Percentiles rank a stretch among this genome's conserved stretches.
These are phyloP conservation scores for Drosophila infuscata DNA, from an alignment of 2,888 invertebrate genomes.

Conservation along the genomic window DNA sequence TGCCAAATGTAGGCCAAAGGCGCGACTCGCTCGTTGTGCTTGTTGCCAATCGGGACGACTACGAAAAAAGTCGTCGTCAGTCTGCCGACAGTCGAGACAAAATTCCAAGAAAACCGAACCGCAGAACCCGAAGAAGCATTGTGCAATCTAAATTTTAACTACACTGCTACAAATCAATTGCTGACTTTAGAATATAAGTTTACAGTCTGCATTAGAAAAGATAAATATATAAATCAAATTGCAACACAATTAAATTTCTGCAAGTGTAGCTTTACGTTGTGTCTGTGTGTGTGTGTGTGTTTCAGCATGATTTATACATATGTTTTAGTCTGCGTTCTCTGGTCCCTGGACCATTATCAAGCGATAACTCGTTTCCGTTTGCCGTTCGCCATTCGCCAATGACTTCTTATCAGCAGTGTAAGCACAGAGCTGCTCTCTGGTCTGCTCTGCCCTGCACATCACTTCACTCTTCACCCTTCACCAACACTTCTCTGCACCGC, in stretches of 20 bases:
- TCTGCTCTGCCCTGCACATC: background rate
- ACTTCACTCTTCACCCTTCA: slow-evolving; percentile 6
- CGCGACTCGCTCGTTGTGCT: slow-evolving; percentile 54
- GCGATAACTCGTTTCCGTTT: slow-evolving; percentile 66
- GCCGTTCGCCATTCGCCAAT: slow-evolving; percentile 23
- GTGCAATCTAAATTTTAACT: slow-evolving; percentile 15
- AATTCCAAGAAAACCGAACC: slow-evolving; percentile 65
- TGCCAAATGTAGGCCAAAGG: slow-evolving; percentile 74
- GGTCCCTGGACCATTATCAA: slow-evolving; percentile 57
- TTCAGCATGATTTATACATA: slow-evolving; percentile 21
- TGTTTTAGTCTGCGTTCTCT: slow-evolving; percentile 13
- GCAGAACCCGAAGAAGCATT: slow-evolving; percentile 12
- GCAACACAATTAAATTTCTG: slow-evolving; percentile 3
- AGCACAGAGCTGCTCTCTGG: slow-evolving; percentile 13
- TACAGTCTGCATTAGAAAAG: background rate
- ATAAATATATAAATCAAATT: background rate
- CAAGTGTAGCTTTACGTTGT: slow-evolving; percentile 13
- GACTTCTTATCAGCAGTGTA: slow-evolving; percentile 48
- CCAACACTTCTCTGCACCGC: background rate
- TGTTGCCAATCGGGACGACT: slow-evolving; percentile 42
- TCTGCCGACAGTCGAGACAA: slow-evolving; percentile 73
- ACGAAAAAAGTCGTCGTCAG: slow-evolving; percentile 8
- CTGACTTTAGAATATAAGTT: background rate
- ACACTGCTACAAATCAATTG: slow-evolving; percentile 17
- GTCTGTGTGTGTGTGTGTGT: slow-evolving; percentile 15